phyloP scores from a whole-genome alignment of 2,888 invertebrate genomes.

The Sinopyrophorus schimmeli region DNA sequence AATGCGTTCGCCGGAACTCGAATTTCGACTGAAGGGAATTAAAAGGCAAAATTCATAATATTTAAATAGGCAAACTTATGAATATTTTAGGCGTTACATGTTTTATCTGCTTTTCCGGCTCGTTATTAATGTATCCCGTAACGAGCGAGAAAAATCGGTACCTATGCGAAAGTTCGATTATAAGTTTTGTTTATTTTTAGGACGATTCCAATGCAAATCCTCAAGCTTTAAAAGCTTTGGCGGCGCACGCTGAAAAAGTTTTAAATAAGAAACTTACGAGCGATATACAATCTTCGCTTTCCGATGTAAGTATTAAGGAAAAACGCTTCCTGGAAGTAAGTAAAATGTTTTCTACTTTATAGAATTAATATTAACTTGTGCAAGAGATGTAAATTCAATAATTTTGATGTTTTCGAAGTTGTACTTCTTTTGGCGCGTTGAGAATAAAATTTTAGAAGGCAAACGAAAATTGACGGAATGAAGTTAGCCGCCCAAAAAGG shows the following conservation, averaged over 20 bases:
- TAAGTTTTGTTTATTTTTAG: slow-evolving; percentile 22
- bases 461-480: too few relatives aligned
- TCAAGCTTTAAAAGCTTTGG: slow-evolving; percentile 44
- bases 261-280: slow-evolving; percentile 41
- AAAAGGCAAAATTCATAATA: slow-evolving; percentile 35
- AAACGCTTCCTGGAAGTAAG: too few relatives aligned
- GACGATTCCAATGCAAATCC: slow-evolving; percentile 36
- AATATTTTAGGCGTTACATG: slow-evolving; percentile 34
- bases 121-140: too few relatives aligned
- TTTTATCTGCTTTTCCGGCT: slow-evolving; percentile 8
- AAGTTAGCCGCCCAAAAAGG: too few relatives aligned
- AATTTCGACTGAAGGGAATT: slow-evolving; percentile 37
- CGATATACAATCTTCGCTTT: slow-evolving; percentile 17
- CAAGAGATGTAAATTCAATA: too few relatives aligned
- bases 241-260: slow-evolving; percentile 46
- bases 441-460: too few relatives aligned
- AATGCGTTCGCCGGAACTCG: slow-evolving; percentile 42
- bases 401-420: too few relatives aligned
- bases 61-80: slow-evolving; percentile 40
- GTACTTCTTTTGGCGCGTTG: too few relatives aligned
- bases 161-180: background rate
- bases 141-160: slow-evolving; percentile 3
- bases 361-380: too few relatives aligned
- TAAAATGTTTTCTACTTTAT: too few relatives aligned
- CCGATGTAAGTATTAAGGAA: slow-evolving; percentile 30